phyloP scores from a whole-genome alignment of 2,797 vertebrate species.

The Scolopax bukidnonensis region DNA sequence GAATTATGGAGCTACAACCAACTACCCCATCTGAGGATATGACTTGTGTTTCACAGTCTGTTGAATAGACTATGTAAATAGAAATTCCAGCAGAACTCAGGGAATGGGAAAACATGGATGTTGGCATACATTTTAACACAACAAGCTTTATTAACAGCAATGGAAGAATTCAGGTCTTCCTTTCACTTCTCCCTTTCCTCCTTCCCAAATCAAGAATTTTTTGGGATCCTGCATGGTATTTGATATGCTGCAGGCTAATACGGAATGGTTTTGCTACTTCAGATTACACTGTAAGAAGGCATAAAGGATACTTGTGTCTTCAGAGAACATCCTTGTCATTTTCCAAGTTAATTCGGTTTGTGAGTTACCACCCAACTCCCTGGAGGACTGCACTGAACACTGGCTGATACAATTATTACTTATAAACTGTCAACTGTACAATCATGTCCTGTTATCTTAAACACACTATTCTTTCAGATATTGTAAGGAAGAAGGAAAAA shows the following conservation, averaged over 20 bases:
- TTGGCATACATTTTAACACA: neutral
- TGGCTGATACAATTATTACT: neutral
- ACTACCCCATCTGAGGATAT: neutral
- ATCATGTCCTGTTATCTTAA: neutral
- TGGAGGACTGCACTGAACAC: neutral
- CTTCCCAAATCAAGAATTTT: neutral
- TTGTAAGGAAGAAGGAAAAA: neutral
- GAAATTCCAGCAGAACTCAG: neutral
- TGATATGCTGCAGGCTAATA: neutral
- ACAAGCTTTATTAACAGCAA: neutral
- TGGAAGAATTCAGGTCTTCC: neutral
- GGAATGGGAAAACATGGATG: neutral
- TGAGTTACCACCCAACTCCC: neutral
- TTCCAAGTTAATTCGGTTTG: neutral
- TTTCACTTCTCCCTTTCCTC: neutral
- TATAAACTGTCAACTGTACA: neutral
- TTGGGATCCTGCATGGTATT: neutral
- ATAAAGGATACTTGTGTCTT: neutral
- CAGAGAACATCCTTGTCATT: neutral
- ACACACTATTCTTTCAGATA: neutral
- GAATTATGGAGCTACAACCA: neutral
- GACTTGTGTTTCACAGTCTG: neutral
- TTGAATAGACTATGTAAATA: neutral
- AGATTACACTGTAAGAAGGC: neutral
- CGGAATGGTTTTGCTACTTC: neutral